Base-by-base conservation (phyloP, 2,797 vertebrate species). In the Borostomias antarcticus region DNA sequence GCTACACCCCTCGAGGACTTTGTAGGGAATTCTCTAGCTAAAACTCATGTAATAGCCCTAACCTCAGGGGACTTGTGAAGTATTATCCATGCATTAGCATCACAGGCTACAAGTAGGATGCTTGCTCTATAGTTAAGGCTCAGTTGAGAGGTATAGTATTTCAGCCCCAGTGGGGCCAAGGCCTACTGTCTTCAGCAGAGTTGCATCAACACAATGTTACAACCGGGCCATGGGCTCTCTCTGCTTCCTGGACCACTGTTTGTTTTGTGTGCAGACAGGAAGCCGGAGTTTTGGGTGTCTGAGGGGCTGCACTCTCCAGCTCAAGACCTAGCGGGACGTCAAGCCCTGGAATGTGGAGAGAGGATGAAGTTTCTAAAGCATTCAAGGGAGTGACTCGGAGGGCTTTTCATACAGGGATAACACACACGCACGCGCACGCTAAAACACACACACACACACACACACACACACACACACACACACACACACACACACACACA, bases 261-360 rank as follows among this genome's bases (percentile, higher is more conserved):
- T 70, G 64, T 69, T 64, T 79, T 76, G 62, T 43, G 35, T 62
- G 63, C 69, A 69, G 65, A 74, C 78, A 84, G 85, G 82, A 88
- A 90, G 75, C 78, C 70, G 62, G 67, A 65, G 80, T 85, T 85
- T 88, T 78, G 77, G 79, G 82, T 84, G 71, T 82, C 80, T 85
- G 78, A 60, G 76, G 80, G 84, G 77, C 40, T 40, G 77, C 63
- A 68, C 50, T 85, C 79, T 62, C 69, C 68, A 75, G 73, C 70
- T 74, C 82, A 75, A 75, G 74, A 81, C 76, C 82, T 85, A 80
- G 83, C 81, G 85, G 81, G 86, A 84, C 74, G 70, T 78, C 78
- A 78, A 69, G 78, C 84, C 85, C 74, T 78, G 86, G 86, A 91
- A 89, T 88, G 88, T 82, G 75, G 79, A 84, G 69, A 76, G 77